phyloP scores from a whole-genome alignment of 2,888 invertebrate species.

The Lycaena phlaeas region DNA sequence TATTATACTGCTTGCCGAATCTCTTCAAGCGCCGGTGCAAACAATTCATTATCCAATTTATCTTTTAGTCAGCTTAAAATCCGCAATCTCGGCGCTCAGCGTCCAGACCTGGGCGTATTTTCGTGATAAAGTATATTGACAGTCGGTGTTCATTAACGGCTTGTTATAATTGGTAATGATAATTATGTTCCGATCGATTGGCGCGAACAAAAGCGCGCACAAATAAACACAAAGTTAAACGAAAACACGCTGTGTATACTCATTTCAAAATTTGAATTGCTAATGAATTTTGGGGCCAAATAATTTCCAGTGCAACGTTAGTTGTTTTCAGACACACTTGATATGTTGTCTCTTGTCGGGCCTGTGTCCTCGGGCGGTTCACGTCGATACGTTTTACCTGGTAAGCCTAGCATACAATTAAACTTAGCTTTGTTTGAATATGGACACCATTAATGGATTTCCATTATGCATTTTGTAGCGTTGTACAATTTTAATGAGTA shows the following conservation, averaged over 20 bases:
- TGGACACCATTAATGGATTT: conserved; percentile 8
- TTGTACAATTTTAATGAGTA: conserved; percentile 5
- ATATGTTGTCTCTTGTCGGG: conserved; percentile 13
- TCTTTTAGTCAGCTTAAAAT: no score
- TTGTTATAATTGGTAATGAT: no score
- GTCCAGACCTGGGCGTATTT: no score
- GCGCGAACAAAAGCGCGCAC: neutral
- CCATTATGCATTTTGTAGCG: conserved; percentile 6
- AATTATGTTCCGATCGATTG: no score
- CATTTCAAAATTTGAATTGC: conserved; percentile 6
- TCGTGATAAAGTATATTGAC: no score
- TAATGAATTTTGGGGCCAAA: conserved; percentile 9
- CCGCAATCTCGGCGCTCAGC: no score
- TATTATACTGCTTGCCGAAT: no score
- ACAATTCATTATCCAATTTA: no score
- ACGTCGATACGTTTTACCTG: conserved; percentile 27
- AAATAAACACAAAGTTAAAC: neutral
- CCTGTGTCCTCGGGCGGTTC: conserved; percentile 13
- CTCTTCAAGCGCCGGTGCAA: no score
- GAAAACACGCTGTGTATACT: neutral
- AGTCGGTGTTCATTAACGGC: no score
- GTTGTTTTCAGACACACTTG: conserved; percentile 12
- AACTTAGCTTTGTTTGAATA: conserved; percentile 11
- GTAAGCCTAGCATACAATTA: conserved; percentile 14
- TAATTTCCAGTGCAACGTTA: conserved; percentile 7